Evolutionary conservation across 1,140 invertebrate genomes (phyloP), one percentile per base, ranked within the genome.

Genomic region (Glomeris maerens): DNA sequence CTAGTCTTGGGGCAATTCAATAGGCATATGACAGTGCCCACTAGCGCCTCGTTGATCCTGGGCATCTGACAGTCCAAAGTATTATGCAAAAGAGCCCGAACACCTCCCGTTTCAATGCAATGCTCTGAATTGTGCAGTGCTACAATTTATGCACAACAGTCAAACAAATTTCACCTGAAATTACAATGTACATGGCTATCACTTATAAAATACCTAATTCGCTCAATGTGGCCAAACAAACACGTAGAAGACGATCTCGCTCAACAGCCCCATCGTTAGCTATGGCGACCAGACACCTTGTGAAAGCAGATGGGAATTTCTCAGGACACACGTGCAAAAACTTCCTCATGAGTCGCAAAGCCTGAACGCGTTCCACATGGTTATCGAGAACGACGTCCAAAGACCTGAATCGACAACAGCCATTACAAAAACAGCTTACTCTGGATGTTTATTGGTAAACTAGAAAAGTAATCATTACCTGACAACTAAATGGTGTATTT

Each of bases 351-450:
- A 95, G 73, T 61, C 88, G 78, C 51, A 94, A 68, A 1, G 87
- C 88, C 69, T 95, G 89, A 38, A 92, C 76, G 25, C 90, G 74
- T 65, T 95, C 91, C 51, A 83, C 78, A 60, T 91, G 84, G 66
- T 93, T 92, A 55, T 84, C 71, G 17, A 76, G 40, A 78, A 69
- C 72, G 41, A 94, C 69, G 68, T 95, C 90, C 61, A 95, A 76
- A 58, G 71, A 73, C 49, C 74, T 71, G 57, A 21, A 7, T 10
- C 4, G 17, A 42, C 5, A 49, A 52, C 50, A 50, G n/a, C 50
- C 39, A 47, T 52, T 42, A 29, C 52, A 53, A 45, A 49, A 53
- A 44, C 52, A 45, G 52, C 44, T 39, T 27, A 55, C 2, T 14
- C 22, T n/a, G 14, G 5, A 55, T 36, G 3, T 49, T 27, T 29